These are phyloP conservation scores for Drosophila sucinea DNA, from an alignment of 1,140 invertebrate genomes.

Conservation along the genomic window DNA sequence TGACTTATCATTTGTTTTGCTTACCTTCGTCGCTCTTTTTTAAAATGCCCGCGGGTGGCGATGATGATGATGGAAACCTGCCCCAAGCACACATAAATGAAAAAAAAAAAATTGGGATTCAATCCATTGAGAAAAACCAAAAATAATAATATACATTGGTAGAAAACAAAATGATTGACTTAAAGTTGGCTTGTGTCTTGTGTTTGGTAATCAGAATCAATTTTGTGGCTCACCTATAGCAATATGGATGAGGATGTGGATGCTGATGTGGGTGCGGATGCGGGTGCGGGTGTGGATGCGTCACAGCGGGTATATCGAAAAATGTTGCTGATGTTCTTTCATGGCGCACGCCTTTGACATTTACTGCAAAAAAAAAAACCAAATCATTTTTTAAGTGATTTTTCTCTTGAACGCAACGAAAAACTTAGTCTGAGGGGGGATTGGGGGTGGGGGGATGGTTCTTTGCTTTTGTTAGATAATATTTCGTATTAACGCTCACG, in stretches of 20 bases:
- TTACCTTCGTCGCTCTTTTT: conserved; percentile 83
- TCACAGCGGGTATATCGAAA: conserved; percentile 83
- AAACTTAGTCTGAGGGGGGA: neutral
- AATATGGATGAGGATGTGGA: conserved; percentile 61
- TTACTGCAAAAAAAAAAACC: conserved; percentile 60
- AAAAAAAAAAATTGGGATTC: conserved; percentile 49
- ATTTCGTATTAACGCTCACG: conserved; percentile 70
- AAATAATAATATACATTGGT: neutral
- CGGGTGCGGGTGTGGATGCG: conserved; percentile 75
- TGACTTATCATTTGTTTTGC: conserved; percentile 41
- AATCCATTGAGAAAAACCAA: conserved; percentile 17
- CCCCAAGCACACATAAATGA: conserved; percentile 46
- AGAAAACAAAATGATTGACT: conserved; percentile 62
- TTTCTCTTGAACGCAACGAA: conserved; percentile 5
- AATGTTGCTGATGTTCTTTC: conserved; percentile 83
- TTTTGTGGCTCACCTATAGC: conserved; percentile 68
- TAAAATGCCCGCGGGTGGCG: conserved; percentile 78
- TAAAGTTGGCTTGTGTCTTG: conserved; percentile 66
- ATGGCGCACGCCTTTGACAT: conserved; percentile 82
- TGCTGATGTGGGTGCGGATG: conserved; percentile 64
- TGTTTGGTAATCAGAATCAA: conserved; percentile 28
- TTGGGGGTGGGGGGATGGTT: neutral
- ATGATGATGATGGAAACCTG: conserved; percentile 80
- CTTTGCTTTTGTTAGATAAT: conserved; percentile 75
- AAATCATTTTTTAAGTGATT: conserved; percentile 53